Conservation (phyloP, 2,888 invertebrate genomes). For the Callinectes sapidus region DNA sequence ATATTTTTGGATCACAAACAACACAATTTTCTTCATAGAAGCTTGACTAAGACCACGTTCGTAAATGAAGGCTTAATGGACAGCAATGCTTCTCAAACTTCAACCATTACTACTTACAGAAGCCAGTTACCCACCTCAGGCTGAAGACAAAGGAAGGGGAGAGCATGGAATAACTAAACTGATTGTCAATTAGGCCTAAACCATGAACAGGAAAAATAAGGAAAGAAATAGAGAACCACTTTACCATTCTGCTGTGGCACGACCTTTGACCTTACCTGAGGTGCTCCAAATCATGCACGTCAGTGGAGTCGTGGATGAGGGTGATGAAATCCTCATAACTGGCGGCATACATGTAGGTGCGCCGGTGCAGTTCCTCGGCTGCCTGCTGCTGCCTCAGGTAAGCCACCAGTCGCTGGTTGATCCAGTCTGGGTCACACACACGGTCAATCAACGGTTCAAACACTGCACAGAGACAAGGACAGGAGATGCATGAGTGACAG, state of each 20-base stretch:
- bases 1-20: too few relatives aligned
- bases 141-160: background rate
- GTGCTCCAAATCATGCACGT: conserved; percentile 88
- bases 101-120: background rate
- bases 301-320: conserved; percentile 87
- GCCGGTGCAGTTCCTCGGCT: conserved; percentile 84
- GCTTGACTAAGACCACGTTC: too few relatives aligned
- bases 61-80: background rate
- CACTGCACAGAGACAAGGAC: conserved; percentile 79
- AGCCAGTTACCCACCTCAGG: background rate
- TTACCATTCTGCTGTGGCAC: background rate
- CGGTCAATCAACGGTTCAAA: conserved; percentile 89
- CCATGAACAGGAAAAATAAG: background rate
- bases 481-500: conserved; percentile 74
- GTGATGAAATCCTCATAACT: conserved; percentile 92
- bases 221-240: background rate
- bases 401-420: conserved; percentile 89
- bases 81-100: background rate
- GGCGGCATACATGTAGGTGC: conserved; percentile 90
- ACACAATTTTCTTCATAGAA: too few relatives aligned
- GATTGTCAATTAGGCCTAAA: background rate
- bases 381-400: conserved; percentile 89
- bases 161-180: background rate
- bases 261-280: conserved; percentile 80
- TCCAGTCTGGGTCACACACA: conserved; percentile 92